phyloP scores from a whole-genome alignment of 1,140 invertebrate genomes.

The Drosophila baimaii region DNA sequence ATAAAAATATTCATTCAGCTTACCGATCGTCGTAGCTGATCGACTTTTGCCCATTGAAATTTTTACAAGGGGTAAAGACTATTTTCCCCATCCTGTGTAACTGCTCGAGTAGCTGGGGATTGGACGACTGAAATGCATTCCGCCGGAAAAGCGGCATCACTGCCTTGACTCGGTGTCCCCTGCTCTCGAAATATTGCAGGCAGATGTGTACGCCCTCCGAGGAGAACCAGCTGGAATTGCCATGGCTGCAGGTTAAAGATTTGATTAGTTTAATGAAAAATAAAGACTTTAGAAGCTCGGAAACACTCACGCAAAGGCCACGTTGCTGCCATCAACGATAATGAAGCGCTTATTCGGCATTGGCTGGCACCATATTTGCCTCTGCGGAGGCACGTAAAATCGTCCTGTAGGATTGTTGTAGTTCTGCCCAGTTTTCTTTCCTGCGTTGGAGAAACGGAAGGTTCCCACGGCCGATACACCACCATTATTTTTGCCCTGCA shows the following conservation, averaged over 20 bases:
- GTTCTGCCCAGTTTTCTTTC: conserved; percentile 40
- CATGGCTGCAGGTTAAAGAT: conserved; percentile 51
- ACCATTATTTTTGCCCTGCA: too few relatives aligned
- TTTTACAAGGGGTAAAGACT: conserved; percentile 94
- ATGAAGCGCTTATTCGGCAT: conserved; percentile 86
- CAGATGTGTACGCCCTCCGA: conserved; percentile 92
- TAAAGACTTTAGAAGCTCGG: background rate
- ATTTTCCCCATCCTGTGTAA: conserved; percentile 90
- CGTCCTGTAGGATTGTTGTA: too few relatives aligned
- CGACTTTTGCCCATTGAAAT: conserved; percentile 89
- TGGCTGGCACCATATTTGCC: background rate
- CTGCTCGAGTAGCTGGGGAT: conserved; percentile 89
- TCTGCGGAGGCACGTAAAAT: too few relatives aligned
- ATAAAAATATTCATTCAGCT: background rate
- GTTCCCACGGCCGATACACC: too few relatives aligned
- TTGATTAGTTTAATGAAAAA: background rate
- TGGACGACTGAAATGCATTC: conserved; percentile 85
- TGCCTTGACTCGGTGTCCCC: conserved; percentile 92
- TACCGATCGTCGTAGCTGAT: conserved; percentile 93
- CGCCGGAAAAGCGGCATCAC: conserved; percentile 90
- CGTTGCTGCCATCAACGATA: conserved; percentile 96
- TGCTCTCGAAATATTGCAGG: conserved; percentile 91
- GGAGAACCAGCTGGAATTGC: conserved; percentile 87
- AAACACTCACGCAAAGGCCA: conserved; percentile 92
- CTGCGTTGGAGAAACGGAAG: conserved; percentile 45